These are phyloP conservation scores for Sebastes cheni DNA, from an alignment of 2,797 vertebrate species.

Conservation along the genomic window DNA sequence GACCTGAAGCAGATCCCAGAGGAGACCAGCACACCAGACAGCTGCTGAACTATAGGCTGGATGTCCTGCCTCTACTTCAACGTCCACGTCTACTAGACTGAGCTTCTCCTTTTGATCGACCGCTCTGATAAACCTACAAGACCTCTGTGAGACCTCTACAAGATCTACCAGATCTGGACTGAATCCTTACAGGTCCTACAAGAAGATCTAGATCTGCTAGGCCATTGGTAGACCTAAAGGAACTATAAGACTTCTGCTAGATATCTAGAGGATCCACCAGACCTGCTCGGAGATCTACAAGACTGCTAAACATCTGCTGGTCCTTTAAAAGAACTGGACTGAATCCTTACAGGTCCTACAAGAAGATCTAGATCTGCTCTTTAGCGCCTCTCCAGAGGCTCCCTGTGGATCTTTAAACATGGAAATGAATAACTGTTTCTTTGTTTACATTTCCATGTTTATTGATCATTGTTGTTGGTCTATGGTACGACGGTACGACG, in stretches of 20 bases:
- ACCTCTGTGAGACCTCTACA: neutral
- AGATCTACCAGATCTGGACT: neutral
- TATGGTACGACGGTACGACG: too few relatives aligned
- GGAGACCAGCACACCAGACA: neutral
- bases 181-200: too few relatives aligned
- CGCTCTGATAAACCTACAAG: neutral
- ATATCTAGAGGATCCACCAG: neutral
- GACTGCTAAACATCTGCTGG: neutral
- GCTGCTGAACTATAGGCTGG: neutral
- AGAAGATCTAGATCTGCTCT: too few relatives aligned
- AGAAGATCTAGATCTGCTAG: too few relatives aligned
- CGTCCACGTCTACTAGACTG: neutral
- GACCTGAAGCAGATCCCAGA: conserved; percentile 12
- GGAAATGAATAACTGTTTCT: too few relatives aligned
- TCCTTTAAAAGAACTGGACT: too few relatives aligned
- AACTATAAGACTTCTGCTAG: neutral
- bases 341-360: neutral
- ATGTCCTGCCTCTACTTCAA: neutral
- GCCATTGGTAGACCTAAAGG: too few relatives aligned
- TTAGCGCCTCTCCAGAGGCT: too few relatives aligned
- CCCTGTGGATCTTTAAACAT: too few relatives aligned
- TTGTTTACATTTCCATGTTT: too few relatives aligned
- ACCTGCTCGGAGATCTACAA: neutral
- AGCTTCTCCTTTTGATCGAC: neutral
- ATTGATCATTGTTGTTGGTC: too few relatives aligned